A percentile compares a stretch with the other conserved stretches of the same genome.
Conservation (phyloP, 2,797 vertebrate species). For the Lacerta agilis region DNA sequence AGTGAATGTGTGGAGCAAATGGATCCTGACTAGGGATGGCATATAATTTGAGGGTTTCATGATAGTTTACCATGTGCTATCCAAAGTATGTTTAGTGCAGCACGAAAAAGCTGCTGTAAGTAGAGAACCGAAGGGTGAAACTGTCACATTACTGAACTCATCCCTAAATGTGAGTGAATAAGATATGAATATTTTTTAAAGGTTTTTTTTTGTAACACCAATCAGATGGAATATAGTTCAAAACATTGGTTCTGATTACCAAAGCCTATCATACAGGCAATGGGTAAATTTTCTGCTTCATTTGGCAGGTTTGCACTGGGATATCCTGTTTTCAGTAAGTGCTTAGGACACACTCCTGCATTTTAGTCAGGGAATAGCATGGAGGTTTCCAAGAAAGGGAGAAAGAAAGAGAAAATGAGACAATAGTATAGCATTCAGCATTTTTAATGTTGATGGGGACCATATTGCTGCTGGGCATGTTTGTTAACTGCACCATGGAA, state of each 20-base stretch:
- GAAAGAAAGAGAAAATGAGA: rapidly evolving
- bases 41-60: not conserved
- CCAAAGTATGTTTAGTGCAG: not conserved
- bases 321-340: not conserved
- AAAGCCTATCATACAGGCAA: rapidly evolving
- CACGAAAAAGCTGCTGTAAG: not conserved
- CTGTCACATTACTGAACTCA: too few relatives aligned
- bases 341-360: not conserved
- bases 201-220: not conserved
- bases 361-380: not conserved
- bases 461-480: not conserved
- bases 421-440: constrained; percentile 19
- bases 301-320: not conserved
- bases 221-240: not conserved
- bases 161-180: not conserved
- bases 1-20: not conserved
- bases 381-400: constrained; percentile 19
- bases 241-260: rapidly evolving
- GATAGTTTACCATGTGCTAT: not conserved
- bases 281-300: not conserved
- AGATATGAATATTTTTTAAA: not conserved
- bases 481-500: constrained; percentile 31
- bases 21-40: not conserved
- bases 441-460: constrained; percentile 35
- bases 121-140: not conserved